phyloP scores from a whole-genome alignment of 2,797 vertebrate species.

The Eremophila alpestris region DNA sequence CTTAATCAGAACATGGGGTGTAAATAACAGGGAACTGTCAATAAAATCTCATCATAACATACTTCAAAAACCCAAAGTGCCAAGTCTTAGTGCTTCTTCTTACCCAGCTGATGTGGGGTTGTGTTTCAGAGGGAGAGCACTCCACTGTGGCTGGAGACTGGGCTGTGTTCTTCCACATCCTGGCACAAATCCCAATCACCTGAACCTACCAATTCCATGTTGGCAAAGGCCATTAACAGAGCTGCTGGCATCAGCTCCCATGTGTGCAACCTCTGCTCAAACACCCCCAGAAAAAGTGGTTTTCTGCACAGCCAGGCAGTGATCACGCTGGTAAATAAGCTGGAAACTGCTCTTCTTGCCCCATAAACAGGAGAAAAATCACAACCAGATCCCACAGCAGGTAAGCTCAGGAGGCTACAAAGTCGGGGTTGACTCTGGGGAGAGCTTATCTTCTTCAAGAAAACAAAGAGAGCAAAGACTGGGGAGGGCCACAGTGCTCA shows the following conservation, averaged over 20 bases:
- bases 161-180: neutral
- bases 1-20: neutral
- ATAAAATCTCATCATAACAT: neutral
- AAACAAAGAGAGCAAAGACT: neutral
- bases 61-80: neutral
- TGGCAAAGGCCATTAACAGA: neutral
- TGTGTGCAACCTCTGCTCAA: neutral
- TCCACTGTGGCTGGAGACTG: neutral
- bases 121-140: neutral
- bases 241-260: rapidly evolving
- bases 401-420: neutral
- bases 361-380: neutral
- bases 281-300: neutral
- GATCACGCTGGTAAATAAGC: rapidly evolving
- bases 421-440: rapidly evolving
- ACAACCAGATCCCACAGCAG: neutral
- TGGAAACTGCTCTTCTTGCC: neutral
- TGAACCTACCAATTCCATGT: rapidly evolving
- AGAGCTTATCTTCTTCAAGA: neutral
- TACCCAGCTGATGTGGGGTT: neutral
- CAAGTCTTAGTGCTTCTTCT: neutral
- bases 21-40: neutral
- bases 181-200: neutral
- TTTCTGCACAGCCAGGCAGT: neutral
- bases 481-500: neutral